Evolutionary conservation across 2,797 vertebrate species (phyloP).

Genomic region (Valencia hispanica): DNA sequence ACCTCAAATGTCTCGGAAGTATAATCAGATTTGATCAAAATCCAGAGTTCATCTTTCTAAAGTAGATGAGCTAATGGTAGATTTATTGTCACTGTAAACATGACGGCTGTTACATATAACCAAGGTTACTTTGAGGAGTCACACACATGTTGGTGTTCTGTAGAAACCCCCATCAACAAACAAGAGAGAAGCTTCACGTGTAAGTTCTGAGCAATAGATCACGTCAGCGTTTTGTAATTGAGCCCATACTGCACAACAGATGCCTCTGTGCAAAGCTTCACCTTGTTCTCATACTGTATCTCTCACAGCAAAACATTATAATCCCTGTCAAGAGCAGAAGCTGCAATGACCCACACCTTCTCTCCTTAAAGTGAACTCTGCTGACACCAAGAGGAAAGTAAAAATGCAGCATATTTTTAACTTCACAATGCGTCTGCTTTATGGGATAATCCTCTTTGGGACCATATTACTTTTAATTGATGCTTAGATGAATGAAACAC

Average conservation of each 20-base stretch:
- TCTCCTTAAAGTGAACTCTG: conserved; percentile 40
- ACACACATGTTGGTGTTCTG: conserved; percentile 5
- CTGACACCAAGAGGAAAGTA: conserved; percentile 70
- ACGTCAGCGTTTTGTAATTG: conserved; percentile 15
- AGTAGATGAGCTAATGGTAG: neutral
- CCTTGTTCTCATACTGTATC: conserved; percentile 9
- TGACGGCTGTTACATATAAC: conserved; percentile 7
- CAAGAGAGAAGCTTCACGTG: conserved; percentile 8
- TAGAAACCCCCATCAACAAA: conserved; percentile 55
- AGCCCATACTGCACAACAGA: neutral
- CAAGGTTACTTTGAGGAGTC: conserved; percentile 61
- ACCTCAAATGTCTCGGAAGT: neutral
- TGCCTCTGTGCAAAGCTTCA: neutral
- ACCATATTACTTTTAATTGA: neutral
- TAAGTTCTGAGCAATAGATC: conserved; percentile 6
- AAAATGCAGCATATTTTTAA: conserved; percentile 9
- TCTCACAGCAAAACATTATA: conserved; percentile 16
- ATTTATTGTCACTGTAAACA: conserved; percentile 33
- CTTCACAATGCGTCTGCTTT: conserved; percentile 18
- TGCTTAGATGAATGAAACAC: conserved; percentile 36
- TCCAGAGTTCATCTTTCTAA: neutral
- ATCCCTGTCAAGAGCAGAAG: conserved; percentile 23
- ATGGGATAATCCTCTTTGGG: conserved; percentile 1
- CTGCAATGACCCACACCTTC: conserved; percentile 10
- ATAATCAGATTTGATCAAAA: neutral